Base-by-base conservation (phyloP, 64 coral and sea anemone species). In the Montipora foliosa region DNA sequence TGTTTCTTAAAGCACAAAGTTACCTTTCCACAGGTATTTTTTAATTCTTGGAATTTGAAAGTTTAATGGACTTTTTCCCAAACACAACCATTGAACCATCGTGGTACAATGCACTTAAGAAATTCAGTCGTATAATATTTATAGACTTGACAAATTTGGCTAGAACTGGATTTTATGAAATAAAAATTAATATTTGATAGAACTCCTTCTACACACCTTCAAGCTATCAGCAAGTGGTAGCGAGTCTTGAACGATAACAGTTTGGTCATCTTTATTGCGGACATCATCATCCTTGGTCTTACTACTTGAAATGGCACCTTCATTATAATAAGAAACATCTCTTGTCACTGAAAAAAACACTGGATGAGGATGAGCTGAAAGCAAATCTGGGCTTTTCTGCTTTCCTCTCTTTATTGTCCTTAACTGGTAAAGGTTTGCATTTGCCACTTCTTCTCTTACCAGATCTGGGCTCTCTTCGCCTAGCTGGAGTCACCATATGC, bases 341-440 rank as follows among this genome's bases (percentile, higher is more conserved):
- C 81, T 83, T 76, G 74, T 46, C 60, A 64, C 81, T 49, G 58
- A 67, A 83, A 83, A 83, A 67, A 24, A 67, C 81, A 67, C 59
- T 67, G 12, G 81, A 83, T n/a, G 58, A 83, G 59, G 81, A 76
- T 76, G 76, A 71, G 66, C 82, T 86, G 82, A 86, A 86, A 22
- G 45, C 13, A 1, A 37, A 44, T 67, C 46, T 67, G 3, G 60
- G 3, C 25, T 86, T 86, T 49, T 86, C 45, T 11, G 66, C 82
- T 50, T 86, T 86, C 66, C 82, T 86, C 44, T n/a, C 6, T 71
- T 21, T 49, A 70, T 86, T 20, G 12, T 64, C 46, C 19, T 86
- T 86, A 49, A 86, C 19, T 50, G 62, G 82, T 86, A 70, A 22
- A 86, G 62, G 62, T 69, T 19, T 70, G 62, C 8, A n/a, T 49